Evolutionary conservation across 2,888 invertebrate species (phyloP).

Genomic region (Orthosia incerta): DNA sequence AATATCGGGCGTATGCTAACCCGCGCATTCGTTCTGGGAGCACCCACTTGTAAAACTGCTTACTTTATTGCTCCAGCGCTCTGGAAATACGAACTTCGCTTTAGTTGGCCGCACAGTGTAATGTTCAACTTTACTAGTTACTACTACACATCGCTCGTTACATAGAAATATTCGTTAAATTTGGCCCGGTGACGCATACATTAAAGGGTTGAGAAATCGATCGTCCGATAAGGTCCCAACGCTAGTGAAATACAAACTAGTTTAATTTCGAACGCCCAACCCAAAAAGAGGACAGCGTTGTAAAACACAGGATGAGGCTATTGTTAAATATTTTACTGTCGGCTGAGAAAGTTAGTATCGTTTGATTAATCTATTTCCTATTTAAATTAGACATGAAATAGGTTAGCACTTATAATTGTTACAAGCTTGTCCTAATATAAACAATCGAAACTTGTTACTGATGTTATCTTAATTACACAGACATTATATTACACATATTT

Average conservation of each 20-base stretch:
- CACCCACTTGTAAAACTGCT: conserved; percentile 87
- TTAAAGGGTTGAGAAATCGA: conserved; percentile 88
- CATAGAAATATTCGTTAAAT: conserved; percentile 78
- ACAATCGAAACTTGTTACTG: conserved; percentile 73
- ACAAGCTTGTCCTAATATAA: conserved; percentile 81
- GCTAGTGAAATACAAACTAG: conserved; percentile 86
- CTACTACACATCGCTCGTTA: conserved; percentile 72
- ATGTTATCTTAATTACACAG: conserved; percentile 53
- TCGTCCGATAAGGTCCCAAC: conserved; percentile 84
- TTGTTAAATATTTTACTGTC: conserved; percentile 87
- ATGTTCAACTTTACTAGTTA: conserved; percentile 72
- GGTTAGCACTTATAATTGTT: conserved; percentile 82
- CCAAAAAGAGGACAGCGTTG: conserved; percentile 83
- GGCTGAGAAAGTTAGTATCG: conserved; percentile 84
- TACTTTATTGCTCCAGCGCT: conserved; percentile 85
- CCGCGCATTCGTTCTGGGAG: conserved; percentile 81
- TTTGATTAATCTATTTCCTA: conserved; percentile 87
- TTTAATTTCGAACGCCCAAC: conserved; percentile 82
- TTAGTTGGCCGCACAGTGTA: conserved; percentile 76
- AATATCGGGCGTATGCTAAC: conserved; percentile 83
- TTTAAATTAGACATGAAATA: conserved; percentile 87
- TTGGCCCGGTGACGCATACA: conserved; percentile 83
- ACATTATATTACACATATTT: conserved; percentile 11
- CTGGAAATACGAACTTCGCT: conserved; percentile 80
- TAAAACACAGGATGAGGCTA: conserved; percentile 85